A percentile compares a stretch with the other conserved stretches of the same genome.
These are phyloP conservation scores for Cepaea hortensis DNA, from an alignment of 2,888 invertebrate species.

Conservation along the genomic window DNA sequence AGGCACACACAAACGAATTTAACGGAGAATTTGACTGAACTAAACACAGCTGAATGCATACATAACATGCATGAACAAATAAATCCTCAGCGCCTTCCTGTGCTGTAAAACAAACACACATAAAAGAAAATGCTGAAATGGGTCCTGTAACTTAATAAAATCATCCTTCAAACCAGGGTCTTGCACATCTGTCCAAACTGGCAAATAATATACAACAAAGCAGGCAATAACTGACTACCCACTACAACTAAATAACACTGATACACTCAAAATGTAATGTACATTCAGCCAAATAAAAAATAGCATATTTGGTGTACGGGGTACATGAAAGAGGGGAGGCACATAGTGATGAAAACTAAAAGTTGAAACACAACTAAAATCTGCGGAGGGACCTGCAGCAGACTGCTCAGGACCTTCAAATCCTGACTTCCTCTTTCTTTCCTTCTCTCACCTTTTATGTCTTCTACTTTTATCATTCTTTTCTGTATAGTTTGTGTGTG, in stretches of 20 bases:
- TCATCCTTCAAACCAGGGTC: too few relatives aligned
- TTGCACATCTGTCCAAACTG: background rate
- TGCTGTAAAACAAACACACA: too few relatives aligned
- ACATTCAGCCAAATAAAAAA: background rate
- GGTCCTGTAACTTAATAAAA: too few relatives aligned
- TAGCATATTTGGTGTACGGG: background rate
- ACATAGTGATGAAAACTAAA: background rate
- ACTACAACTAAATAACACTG: background rate
- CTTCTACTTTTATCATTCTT: background rate
- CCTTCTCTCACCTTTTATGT: background rate
- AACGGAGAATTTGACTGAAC: too few relatives aligned
- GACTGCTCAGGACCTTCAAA: background rate
- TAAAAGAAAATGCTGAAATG: too few relatives aligned
- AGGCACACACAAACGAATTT: too few relatives aligned
- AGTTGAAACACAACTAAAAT: background rate
- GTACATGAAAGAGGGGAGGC: background rate
- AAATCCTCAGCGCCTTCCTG: too few relatives aligned
- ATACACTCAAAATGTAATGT: background rate
- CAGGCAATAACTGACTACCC: background rate
- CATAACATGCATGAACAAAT: too few relatives aligned
- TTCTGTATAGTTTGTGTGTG: background rate
- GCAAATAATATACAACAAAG: constrained; percentile 10
- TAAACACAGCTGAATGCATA: too few relatives aligned
- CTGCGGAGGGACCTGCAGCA: constrained; percentile 4
- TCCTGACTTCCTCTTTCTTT: background rate